phyloP scores from a whole-genome alignment of 53 echinoderm and acorn worm species.

The Holothuria leucospilota region DNA sequence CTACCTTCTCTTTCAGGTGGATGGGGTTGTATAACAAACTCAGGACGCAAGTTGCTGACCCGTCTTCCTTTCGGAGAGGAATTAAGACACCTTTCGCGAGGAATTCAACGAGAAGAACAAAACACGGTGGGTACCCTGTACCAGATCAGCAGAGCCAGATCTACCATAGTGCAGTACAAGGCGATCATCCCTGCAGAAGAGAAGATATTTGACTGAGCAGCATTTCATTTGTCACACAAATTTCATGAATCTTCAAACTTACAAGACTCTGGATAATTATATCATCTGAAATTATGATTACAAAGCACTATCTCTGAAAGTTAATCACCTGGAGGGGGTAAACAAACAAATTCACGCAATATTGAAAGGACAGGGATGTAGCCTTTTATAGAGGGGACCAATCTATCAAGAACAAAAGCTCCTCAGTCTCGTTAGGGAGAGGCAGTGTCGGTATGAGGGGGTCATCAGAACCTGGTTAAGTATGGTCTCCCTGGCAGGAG shows the following conservation, averaged over 20 bases:
- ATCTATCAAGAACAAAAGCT: constrained; percentile 79
- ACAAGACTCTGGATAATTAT: too few relatives aligned
- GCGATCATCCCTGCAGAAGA: constrained; percentile 78
- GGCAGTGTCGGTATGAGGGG: constrained; percentile 78
- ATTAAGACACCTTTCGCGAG: constrained; percentile 94
- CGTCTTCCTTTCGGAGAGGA: constrained; percentile 92
- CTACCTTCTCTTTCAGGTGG: constrained; percentile 68
- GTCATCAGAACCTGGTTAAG: constrained; percentile 78
- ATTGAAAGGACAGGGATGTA: constrained; percentile 95
- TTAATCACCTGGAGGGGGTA: constrained; percentile 85
- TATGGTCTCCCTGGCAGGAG: constrained; percentile 92
- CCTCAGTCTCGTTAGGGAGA: constrained; percentile 80
- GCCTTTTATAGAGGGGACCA: constrained; percentile 84
- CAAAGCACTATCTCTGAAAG: background rate
- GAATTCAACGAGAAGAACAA: constrained; percentile 95
- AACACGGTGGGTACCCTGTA: constrained; percentile 89
- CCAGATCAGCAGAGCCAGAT: constrained; percentile 92
- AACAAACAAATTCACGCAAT: constrained; percentile 92
- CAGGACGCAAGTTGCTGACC: constrained; percentile 95
- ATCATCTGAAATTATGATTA: too few relatives aligned
- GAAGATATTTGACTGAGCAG: background rate
- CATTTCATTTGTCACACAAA: too few relatives aligned
- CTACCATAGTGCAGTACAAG: constrained; percentile 99
- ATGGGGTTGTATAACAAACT: constrained; percentile 99
- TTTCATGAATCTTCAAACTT: too few relatives aligned